A percentile compares a stretch with the other conserved stretches of the same genome.
Evolutionary conservation across 2,113 vertebrate species (phyloP).

Genomic region (Nycticorax nycticorax): DNA sequence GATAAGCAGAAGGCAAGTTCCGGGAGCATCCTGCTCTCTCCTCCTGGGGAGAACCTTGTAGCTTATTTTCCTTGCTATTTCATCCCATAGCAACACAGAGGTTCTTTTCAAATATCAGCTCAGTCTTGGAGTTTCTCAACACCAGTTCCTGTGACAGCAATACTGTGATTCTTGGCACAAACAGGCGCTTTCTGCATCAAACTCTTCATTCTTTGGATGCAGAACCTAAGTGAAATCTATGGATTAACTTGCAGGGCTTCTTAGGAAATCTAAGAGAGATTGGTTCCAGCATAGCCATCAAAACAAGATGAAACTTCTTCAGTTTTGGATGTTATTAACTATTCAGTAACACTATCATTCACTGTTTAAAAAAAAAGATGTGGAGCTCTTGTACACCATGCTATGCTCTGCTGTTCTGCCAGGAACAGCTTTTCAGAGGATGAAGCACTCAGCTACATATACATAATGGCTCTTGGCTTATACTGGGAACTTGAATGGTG

Average conservation of each 20-base stretch:
- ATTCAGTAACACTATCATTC: background rate
- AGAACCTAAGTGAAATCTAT: background rate
- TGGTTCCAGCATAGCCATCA: background rate
- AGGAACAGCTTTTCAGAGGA: background rate
- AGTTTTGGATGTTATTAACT: background rate
- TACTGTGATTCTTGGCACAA: background rate
- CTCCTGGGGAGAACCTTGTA: background rate
- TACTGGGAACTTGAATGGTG: background rate
- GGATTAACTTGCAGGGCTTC: background rate
- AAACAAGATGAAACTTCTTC: background rate
- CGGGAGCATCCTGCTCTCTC: background rate
- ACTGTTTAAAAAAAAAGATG: background rate
- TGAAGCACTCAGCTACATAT: background rate
- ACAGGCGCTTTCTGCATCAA: background rate
- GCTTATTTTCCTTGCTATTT: conserved; percentile 31
- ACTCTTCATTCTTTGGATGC: background rate
- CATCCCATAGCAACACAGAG: background rate
- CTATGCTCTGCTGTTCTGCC: background rate
- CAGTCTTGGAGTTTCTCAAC: background rate
- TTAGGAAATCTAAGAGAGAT: background rate
- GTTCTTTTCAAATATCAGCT: conserved; percentile 30
- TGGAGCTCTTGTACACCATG: background rate
- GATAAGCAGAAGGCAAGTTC: conserved; percentile 62
- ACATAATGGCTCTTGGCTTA: background rate
- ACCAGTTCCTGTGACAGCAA: background rate